Evolutionary conservation across 2,888 invertebrate species (phyloP).

Genomic region (Epiblema foenella): DNA sequence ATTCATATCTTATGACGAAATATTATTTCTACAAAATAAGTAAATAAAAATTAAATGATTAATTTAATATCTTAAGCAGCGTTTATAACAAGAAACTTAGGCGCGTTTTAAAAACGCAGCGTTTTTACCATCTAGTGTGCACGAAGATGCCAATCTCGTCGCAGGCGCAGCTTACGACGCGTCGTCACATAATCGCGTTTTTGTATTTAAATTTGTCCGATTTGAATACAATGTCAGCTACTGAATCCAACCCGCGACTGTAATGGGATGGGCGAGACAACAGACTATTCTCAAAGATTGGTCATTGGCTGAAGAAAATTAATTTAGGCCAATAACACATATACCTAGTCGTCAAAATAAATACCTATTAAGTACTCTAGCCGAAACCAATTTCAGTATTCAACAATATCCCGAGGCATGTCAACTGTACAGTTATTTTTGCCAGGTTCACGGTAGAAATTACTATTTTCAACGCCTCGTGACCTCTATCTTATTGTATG

Average conservation of each 20-base stretch:
- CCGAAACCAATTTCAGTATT: too few species aligned
- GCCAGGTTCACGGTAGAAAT: too few species aligned
- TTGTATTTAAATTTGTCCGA: slow-evolving; percentile 82
- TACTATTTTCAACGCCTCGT: too few species aligned
- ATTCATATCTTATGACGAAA: too few species aligned
- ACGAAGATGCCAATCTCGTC: slow-evolving; percentile 71
- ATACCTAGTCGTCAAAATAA: too few species aligned
- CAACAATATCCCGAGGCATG: too few species aligned
- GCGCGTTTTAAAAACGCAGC: slow-evolving; percentile 46
- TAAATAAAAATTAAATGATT: too few species aligned
- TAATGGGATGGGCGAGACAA: slow-evolving; percentile 73
- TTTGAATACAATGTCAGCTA: slow-evolving; percentile 84
- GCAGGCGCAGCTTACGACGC: slow-evolving; percentile 73
- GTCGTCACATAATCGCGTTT: slow-evolving; percentile 82
- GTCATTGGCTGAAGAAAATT: slow-evolving; percentile 5
- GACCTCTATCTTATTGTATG: too few species aligned
- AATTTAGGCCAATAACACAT: background rate
- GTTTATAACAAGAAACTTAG: background rate
- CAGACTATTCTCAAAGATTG: slow-evolving; percentile 14
- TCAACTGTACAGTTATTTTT: too few species aligned
- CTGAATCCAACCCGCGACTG: slow-evolving; percentile 68
- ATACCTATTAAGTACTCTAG: too few species aligned
- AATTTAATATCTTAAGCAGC: too few species aligned
- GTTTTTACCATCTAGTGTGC: slow-evolving; percentile 61
- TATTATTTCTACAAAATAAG: too few species aligned